phyloP scores from a whole-genome alignment of 1,140 invertebrate genomes.

The Mamestra configurata region DNA sequence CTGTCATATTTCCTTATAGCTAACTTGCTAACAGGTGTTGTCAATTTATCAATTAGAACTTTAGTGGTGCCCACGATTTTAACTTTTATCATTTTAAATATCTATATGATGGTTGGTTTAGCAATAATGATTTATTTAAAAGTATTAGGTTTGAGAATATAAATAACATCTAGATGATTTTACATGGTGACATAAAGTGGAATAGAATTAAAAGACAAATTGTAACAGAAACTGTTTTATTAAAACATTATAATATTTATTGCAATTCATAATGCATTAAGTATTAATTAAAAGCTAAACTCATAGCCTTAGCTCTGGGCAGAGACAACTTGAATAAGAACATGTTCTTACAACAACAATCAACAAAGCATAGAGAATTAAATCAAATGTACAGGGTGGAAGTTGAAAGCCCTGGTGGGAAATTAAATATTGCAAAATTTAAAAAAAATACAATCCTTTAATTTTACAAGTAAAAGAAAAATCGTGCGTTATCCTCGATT shows the following conservation, averaged over 20 bases:
- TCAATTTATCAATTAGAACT: constrained; percentile 92
- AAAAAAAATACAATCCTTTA: too few relatives aligned
- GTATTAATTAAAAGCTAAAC: too few relatives aligned
- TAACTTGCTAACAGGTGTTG: constrained; percentile 93
- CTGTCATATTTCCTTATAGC: constrained; percentile 93
- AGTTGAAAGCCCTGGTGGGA: too few relatives aligned
- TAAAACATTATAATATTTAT: constrained; percentile 4
- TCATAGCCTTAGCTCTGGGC: too few relatives aligned
- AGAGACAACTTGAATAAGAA: too few relatives aligned
- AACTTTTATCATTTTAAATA: constrained; percentile 89
- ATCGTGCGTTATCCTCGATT: too few relatives aligned
- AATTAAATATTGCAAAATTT: too few relatives aligned
- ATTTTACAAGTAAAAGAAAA: too few relatives aligned
- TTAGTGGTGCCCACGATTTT: constrained; percentile 81
- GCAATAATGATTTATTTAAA: constrained; percentile 72
- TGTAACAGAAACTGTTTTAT: constrained; percentile 1
- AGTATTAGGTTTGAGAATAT: constrained; percentile 61
- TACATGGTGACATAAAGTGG: too few relatives aligned
- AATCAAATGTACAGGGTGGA: too few relatives aligned
- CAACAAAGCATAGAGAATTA: neutral
- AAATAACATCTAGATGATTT: neutral
- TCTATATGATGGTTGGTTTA: constrained; percentile 89
- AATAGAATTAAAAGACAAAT: neutral
- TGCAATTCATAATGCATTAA: constrained; percentile 24
- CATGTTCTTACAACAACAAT: constrained; percentile 2